Evolutionary conservation across 2,797 vertebrate species (phyloP), one percentile per base, ranked within the genome.

Genomic region (Myotis planiceps): DNA sequence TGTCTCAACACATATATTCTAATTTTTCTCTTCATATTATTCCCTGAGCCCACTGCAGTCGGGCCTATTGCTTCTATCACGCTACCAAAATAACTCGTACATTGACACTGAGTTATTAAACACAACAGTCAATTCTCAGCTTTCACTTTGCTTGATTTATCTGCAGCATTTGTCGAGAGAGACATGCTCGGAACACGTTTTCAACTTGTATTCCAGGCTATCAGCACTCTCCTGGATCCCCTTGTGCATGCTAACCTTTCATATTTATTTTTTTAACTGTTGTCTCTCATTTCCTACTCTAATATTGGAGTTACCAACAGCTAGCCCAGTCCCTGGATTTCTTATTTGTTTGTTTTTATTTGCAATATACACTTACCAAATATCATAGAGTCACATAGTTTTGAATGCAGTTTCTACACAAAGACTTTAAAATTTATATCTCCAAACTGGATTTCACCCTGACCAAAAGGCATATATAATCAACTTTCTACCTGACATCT

Each of bases 291-390:
- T 88, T 89, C 7, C 9, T 86, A 3, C 18, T 55, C 42, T 58
- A 58, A 49, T 42, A 45, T 12, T 65, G 10, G 19, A 75, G 29
- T 85, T 58, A 6, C 5, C 12, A 32, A 23, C 32, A 0, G 6
- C 19, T 23, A 53, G 4, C 27, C 80, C 34, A 51, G 7, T n/a
- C 14, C 5, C 58, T 37, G 6, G 2, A 34, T 55, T 79, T 63
- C 75, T 63, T 93, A 7, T 92, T 42, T 92, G 14, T 92, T 42
- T 79, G 14, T 55, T 84, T 91, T 78, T 3, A 42, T 55, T 65
- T 65, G 37, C 1, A 55, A 15, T 53, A 58, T 29, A 25, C 4
- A 55, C 3, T 45, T 69, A 55, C 6, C 15, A 75, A 91, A 71
- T 37, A 83, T 37, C 34, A 72, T 34, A 65, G 1, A 34, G 4